Evolutionary conservation across 2,797 vertebrate genomes (phyloP), one percentile per base, ranked within the genome.

Genomic region (Brotogeris chrysoptera): DNA sequence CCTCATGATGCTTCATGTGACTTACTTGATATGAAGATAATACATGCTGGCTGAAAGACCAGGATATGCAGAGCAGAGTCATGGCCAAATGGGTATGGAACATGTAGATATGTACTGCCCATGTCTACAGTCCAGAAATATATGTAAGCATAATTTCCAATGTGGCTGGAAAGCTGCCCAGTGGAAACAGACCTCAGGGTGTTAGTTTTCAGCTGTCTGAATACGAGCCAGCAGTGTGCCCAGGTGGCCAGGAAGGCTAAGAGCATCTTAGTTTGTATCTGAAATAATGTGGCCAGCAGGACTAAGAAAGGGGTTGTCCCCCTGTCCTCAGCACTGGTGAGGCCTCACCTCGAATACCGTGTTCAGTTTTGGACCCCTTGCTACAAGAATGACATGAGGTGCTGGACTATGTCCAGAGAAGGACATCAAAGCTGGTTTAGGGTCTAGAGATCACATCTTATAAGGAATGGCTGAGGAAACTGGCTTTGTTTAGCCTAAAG

Each of bases 171-270:
- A 63, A 74, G 18, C 9, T 69, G 20, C 7, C 9, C 0, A 1
- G 16, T 1, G 1, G 66, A 72, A 73, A 69, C 57, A 4, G 25
- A 57, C 30, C 21, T 21, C 30, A 24, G 49, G 21, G 3, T 84
- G 16, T 3, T 74, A 25, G 9, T 25, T 0, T 1, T 52, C 25
- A 18, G 21, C 5, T 0, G 0, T 5, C 21, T 84, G 25, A 63
- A 69, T 3, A 41, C 50, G 28, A 59, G n/a, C 15, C 55, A 59
- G 55, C 15, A 59, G n/a, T 25, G 23, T 59, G 55, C 34, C 34
- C 23, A 59, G 55, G 55, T 36, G 23, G 34, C 55, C 34, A 25
- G 10, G 34, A 36, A 36, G 34, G 55, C 55, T 34, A 36, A 36
- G 55, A 25, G 55, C 23, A 36, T 36, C 34, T 59, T 36, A 59